phyloP scores from a whole-genome alignment of 2,888 invertebrate species.

The Eubasilissa splendida region DNA sequence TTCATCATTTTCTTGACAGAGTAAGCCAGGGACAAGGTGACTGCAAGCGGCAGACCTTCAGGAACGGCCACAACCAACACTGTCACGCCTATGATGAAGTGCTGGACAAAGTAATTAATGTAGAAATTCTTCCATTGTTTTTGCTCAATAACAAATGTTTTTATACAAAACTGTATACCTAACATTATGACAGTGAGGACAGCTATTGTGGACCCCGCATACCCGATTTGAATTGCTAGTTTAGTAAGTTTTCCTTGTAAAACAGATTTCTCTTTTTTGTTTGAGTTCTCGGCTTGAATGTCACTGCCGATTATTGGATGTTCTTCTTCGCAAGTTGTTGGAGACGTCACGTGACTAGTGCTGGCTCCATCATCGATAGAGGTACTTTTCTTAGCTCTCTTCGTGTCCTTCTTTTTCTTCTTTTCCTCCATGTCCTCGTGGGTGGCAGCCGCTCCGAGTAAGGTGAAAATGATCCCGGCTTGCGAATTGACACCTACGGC shows the following conservation, averaged over 20 bases:
- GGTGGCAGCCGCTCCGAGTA: slow-evolving; percentile 73
- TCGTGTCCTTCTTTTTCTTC: slow-evolving; percentile 60
- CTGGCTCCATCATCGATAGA: slow-evolving; percentile 64
- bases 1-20: slow-evolving; percentile 78
- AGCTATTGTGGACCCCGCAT: slow-evolving; percentile 77
- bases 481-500: slow-evolving; percentile 80
- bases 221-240: slow-evolving; percentile 79
- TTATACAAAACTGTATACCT: slow-evolving; percentile 73
- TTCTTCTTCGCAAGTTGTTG: slow-evolving; percentile 59
- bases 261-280: slow-evolving; percentile 67
- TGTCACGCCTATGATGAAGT: slow-evolving; percentile 78
- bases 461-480: slow-evolving; percentile 78
- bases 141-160: slow-evolving; percentile 69
- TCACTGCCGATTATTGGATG: slow-evolving; percentile 49
- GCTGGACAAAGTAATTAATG: slow-evolving; percentile 73
- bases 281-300: slow-evolving; percentile 49
- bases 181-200: slow-evolving; percentile 76
- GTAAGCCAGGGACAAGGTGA: slow-evolving; percentile 76
- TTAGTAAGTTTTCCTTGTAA: slow-evolving; percentile 78
- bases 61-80: slow-evolving; percentile 77
- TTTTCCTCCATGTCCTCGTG: slow-evolving; percentile 56
- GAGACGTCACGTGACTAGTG: slow-evolving; percentile 70
- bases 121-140: slow-evolving; percentile 65
- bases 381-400: slow-evolving; percentile 62
- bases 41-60: slow-evolving; percentile 76